These are phyloP conservation scores for Cossypha caffra DNA, from an alignment of 2,797 vertebrate species.

Conservation along the genomic window DNA sequence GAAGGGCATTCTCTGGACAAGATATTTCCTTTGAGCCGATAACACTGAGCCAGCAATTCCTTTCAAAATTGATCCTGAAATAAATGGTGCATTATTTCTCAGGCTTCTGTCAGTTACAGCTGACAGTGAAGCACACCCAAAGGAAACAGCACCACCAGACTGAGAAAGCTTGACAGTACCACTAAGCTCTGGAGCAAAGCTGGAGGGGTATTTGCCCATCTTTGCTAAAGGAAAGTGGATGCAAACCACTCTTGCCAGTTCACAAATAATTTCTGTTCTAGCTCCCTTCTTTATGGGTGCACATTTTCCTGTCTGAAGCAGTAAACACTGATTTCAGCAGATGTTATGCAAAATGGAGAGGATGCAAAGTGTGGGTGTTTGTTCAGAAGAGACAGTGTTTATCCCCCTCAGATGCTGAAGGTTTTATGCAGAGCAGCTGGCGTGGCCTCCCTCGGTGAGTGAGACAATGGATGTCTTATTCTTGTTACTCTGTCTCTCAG, in stretches of 20 bases:
- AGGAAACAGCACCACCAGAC: neutral
- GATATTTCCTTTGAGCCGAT: neutral
- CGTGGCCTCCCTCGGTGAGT: neutral
- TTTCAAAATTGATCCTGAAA: neutral
- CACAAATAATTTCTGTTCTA: neutral
- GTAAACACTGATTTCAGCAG: neutral
- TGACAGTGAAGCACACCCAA: neutral
- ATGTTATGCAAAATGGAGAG: neutral
- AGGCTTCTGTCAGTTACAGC: neutral
- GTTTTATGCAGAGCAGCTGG: constrained; percentile 8
- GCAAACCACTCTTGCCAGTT: neutral
- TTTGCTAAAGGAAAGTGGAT: neutral
- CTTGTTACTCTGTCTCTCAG: neutral
- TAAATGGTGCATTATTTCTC: neutral
- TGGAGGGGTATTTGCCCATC: neutral
- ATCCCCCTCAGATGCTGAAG: neutral
- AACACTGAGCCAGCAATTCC: neutral
- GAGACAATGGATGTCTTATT: neutral
- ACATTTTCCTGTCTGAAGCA: neutral
- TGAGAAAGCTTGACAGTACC: neutral
- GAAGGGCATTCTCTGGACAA: neutral
- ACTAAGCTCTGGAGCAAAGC: neutral
- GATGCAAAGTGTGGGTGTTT: neutral
- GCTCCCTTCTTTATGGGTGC: neutral
- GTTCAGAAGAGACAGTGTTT: neutral